Percentiles rank a stretch among this genome's conserved stretches.
Evolutionary conservation across 23 tunicate species (phyloP).

Genomic region (Trididemnum clinides): DNA sequence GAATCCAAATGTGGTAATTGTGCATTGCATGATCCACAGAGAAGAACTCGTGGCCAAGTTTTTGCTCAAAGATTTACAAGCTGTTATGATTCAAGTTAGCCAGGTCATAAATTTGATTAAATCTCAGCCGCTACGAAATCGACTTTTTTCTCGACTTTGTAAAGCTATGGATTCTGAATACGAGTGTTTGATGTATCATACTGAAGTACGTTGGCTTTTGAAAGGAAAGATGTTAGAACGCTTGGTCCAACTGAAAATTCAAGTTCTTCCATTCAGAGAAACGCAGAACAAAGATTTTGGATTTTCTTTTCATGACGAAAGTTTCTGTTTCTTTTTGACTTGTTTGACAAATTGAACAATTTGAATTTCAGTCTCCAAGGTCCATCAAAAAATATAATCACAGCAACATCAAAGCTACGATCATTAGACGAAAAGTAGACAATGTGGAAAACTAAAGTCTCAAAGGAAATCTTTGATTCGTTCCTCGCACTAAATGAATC

Average conservation of each 20-base stretch:
- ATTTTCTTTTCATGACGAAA: slow-evolving; percentile 53
- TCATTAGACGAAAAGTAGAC: slow-evolving; percentile 63
- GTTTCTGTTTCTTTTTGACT: slow-evolving; percentile 69
- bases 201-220: slow-evolving; percentile 56
- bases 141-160: slow-evolving; percentile 53
- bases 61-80: slow-evolving; percentile 54
- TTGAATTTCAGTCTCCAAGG: slow-evolving; percentile 79
- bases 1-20: slow-evolving; percentile 56
- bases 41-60: slow-evolving; percentile 61
- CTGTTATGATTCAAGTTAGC: slow-evolving; percentile 49
- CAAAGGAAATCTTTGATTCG: slow-evolving; percentile 56
- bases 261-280: slow-evolving; percentile 61
- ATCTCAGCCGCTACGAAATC: slow-evolving; percentile 63
- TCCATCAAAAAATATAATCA: slow-evolving; percentile 66
- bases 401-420: slow-evolving; percentile 72
- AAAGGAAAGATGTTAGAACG: slow-evolving; percentile 67
- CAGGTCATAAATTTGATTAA: slow-evolving; percentile 47
- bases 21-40: slow-evolving; percentile 68
- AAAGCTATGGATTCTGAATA: slow-evolving; percentile 59
- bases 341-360: slow-evolving; percentile 70
- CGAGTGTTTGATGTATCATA: slow-evolving; percentile 54
- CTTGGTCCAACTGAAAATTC: slow-evolving; percentile 59
- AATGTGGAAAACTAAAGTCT: slow-evolving; percentile 65
- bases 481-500: slow-evolving; percentile 63
- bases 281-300: slow-evolving; percentile 58